phyloP scores from a whole-genome alignment of 1,140 invertebrate species.

The Diachasma alloeum region DNA sequence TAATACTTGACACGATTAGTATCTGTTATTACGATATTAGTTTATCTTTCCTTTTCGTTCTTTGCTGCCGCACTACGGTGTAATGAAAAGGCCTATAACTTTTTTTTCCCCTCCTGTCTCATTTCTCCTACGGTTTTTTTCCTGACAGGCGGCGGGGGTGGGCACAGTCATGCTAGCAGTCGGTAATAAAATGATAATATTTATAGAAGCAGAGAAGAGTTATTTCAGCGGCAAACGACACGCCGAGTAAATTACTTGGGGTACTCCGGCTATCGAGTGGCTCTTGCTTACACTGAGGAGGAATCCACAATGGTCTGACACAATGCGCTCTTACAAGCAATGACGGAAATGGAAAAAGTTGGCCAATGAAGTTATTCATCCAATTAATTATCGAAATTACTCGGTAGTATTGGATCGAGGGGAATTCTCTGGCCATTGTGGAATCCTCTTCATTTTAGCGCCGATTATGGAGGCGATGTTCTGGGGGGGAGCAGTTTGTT shows the following conservation, averaged over 20 bases:
- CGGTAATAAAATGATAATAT: constrained; percentile 27
- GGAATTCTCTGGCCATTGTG: too few relatives aligned
- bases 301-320: background rate
- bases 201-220: constrained; percentile 28
- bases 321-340: background rate
- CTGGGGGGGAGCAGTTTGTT: too few relatives aligned
- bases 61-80: background rate
- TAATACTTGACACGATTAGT: background rate
- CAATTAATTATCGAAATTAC: too few relatives aligned
- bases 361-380: background rate
- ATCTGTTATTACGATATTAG: background rate
- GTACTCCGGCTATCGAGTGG: constrained; percentile 26
- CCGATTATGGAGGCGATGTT: too few relatives aligned
- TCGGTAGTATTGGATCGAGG: too few relatives aligned
- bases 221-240: constrained; percentile 22
- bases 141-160: background rate
- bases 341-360: background rate
- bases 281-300: background rate
- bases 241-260: constrained; percentile 22
- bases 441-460: too few relatives aligned
- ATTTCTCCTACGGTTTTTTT: background rate
- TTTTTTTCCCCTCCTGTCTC: background rate
- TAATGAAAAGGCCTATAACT: background rate
- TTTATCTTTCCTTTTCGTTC: background rate
- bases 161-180: background rate